Evolutionary conservation across 2,113 vertebrate species (phyloP), one percentile per base, ranked within the genome.

Genomic region (Morone chrysops): DNA sequence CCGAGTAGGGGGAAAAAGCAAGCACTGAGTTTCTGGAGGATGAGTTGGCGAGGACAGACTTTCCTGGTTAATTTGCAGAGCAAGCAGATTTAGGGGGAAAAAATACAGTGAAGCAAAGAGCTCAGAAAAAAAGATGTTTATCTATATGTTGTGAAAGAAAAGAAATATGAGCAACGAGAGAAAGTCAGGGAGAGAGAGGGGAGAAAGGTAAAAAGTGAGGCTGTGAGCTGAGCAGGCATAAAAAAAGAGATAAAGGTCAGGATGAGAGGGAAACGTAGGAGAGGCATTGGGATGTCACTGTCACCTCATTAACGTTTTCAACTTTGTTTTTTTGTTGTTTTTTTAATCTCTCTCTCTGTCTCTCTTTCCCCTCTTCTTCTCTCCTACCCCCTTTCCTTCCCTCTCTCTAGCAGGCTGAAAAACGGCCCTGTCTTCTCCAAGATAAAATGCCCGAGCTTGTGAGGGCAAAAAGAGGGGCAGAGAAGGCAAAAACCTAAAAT

Each of bases 181-280:
- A 53, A 72, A 76, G 79, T 82, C 45, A 73, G 70, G 22, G 22
- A 70, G 65, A 60, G 18, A 60, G 65, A 56, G 53, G 70, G 17
- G 61, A 53, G 70, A 51, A 47, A 73, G 51, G 77, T 56, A 78
- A 73, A 78, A 11, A 77, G 40, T 51, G 69, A 80, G 50, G 56
- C 66, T 78, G 71, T 59, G 76, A 90, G 89, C 78, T 88, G 88
- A 90, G 85, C 77, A 45, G 77, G 89, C 85, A 87, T 54, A 78
- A 87, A 79, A 79, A 78, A 67, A 77, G 47, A 85, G 63, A 88
- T 77, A 89, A 92, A 90, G 90, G 91, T 90, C 91, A 85, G 76
- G 50, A 82, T 75, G 73, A 78, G 88, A 76, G 76, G 54, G 67
- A 75, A 71, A 69, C n/a, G 59, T 48, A 77, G 57, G 48, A 69